These are phyloP conservation scores for Mustelus asterias DNA, from an alignment of 2,113 vertebrate genomes.

Conservation along the genomic window DNA sequence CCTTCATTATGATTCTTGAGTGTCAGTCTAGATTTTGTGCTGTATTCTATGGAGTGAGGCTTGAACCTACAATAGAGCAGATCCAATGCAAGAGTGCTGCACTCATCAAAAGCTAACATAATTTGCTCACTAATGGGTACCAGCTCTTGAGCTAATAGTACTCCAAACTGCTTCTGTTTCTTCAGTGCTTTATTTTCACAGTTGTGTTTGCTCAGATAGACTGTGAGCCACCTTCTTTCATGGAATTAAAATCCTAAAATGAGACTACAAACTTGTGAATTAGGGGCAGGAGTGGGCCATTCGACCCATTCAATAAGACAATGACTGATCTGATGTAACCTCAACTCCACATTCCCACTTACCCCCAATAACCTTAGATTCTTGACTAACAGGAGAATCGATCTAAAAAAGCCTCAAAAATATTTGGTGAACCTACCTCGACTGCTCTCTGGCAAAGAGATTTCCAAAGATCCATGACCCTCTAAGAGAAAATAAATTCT, in stretches of 20 bases:
- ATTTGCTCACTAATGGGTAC: background rate
- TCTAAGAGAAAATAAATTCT: too few species aligned
- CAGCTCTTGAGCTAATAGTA: background rate
- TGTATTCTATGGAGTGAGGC: background rate
- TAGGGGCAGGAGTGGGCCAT: too few species aligned
- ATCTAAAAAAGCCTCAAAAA: too few species aligned
- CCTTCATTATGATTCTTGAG: fast-evolving
- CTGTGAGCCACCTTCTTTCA: background rate
- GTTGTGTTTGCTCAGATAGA: background rate
- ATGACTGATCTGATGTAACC: too few species aligned
- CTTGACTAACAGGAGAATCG: too few species aligned
- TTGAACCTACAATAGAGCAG: background rate
- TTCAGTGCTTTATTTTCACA: background rate
- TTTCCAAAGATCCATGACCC: too few species aligned
- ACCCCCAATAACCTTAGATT: too few species aligned
- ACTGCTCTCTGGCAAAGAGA: too few species aligned
- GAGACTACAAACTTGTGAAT: background rate
- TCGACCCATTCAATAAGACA: too few species aligned
- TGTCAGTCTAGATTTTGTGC: background rate
- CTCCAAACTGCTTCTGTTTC: background rate
- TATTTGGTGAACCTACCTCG: too few species aligned
- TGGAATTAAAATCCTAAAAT: background rate
- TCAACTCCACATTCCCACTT: too few species aligned
- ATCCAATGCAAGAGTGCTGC: background rate
- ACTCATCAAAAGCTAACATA: background rate